These are phyloP conservation scores for Rapana venosa DNA, from an alignment of 2,888 invertebrate species.

Conservation along the genomic window DNA sequence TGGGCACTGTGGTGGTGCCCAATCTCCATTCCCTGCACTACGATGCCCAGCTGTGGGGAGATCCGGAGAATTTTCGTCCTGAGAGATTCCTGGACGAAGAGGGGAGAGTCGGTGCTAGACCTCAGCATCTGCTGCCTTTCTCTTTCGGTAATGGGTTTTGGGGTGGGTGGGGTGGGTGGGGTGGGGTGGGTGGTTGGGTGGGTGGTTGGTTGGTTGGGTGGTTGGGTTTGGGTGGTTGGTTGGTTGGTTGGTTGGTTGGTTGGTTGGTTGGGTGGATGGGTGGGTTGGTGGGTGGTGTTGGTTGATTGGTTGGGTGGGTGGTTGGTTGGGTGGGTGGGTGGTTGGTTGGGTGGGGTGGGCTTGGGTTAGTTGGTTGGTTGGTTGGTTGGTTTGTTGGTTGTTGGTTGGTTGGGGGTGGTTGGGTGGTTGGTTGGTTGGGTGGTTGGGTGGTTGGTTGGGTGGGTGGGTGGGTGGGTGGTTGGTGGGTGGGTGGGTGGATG, in stretches of 20 bases:
- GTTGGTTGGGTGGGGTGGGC: neutral
- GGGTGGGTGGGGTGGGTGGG: neutral
- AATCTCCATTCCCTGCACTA: conserved; percentile 69
- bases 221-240: neutral
- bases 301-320: neutral
- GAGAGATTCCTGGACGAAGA: conserved; percentile 64
- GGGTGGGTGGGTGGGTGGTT: no score
- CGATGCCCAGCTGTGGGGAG: conserved; percentile 68
- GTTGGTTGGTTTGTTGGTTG: no score
- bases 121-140: conserved; percentile 61
- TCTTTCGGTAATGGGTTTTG: conserved; percentile 58
- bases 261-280: neutral
- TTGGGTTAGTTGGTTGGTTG: neutral
- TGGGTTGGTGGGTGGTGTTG: neutral
- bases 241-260: neutral
- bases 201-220: neutral
- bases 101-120: conserved; percentile 60
- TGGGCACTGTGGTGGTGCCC: conserved; percentile 65
- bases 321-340: neutral
- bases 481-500: no score
- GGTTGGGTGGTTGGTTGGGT: no score
- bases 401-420: no score
- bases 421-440: no score
- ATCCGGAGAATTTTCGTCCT: conserved; percentile 65
- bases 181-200: neutral